Base-by-base conservation (phyloP, 2,797 vertebrate genomes). In the Forpus xanthops region DNA sequence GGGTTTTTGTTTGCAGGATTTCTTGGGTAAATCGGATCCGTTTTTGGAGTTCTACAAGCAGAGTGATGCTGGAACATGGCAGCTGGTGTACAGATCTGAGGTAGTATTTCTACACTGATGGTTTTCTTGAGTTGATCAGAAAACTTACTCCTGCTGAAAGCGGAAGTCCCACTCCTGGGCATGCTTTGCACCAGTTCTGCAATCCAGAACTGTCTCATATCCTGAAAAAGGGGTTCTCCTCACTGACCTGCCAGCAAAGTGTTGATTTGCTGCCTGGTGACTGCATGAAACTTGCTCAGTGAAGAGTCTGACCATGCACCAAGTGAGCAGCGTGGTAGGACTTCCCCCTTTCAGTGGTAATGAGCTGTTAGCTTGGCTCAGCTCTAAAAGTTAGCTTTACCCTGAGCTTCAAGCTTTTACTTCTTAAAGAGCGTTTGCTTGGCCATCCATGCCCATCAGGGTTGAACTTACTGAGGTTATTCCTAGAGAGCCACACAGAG, bases 21-120 rank as follows among this genome's bases (percentile, higher is more conserved):
- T 98, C n/a, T 98, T 99, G 93, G 99, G 99, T 68, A 99, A 99
- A 97, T 99, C 98, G 0, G 99, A 99, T 98, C 99, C 98, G 0
- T 99, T 99, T 97, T 96, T 99, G 97, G 99, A 99, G 96, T 96
- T 99, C 81, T 99, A 98, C 72, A 99, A 98, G 93, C 97, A 99
- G 93, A 97, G 85, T 13, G 97, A 98, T 17, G 98, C 98, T 95
- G 99, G 98, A 39, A 98, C 96, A 13, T 99, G 99, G 99, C 98
- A 99, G 93, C 97, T 99, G 67, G 97, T 98, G 15, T 98, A 99
- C 98, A 98, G 99, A 96, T 99, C 99, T 61, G 99, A 99, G 98
- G 99, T 99, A 87, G 8, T 30, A 8, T 85, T 93, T 77, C 24
- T 42, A 35, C 2, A 10, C 7, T 35, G 3, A 11, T 50, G 6